Conservation (phyloP, 1,140 invertebrate species). For the Manduca sexta region DNA sequence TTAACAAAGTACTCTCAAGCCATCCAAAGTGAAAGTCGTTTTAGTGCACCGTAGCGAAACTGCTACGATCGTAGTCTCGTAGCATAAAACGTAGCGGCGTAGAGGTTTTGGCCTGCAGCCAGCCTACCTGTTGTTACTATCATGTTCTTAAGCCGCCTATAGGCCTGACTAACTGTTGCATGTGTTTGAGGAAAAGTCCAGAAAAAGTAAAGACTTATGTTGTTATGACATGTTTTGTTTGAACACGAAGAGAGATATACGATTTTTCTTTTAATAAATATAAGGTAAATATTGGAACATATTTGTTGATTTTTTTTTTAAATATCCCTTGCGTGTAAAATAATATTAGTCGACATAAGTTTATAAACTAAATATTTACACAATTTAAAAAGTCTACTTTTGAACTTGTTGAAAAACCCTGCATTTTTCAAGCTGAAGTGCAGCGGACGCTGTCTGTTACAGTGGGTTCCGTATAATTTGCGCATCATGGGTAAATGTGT, state of each 20-base stretch:
- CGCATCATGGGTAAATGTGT: slow-evolving; percentile 12
- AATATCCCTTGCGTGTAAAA: no score
- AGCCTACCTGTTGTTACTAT: slow-evolving; percentile 46
- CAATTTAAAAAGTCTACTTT: no score
- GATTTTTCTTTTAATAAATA: no score
- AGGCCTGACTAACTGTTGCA: slow-evolving; percentile 35
- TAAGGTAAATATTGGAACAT: no score
- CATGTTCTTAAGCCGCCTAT: slow-evolving; percentile 25
- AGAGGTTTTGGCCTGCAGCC: slow-evolving; percentile 39
- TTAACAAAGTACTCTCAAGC: slow-evolving; percentile 8
- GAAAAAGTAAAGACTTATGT: background rate
- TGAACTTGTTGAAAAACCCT: no score
- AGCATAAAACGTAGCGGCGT: slow-evolving; percentile 25
- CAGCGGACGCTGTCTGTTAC: no score
- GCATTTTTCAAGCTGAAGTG: no score
- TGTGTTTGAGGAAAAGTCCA: slow-evolving; percentile 17
- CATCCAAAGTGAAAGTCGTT: slow-evolving; percentile 17
- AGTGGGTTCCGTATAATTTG: slow-evolving; percentile 26
- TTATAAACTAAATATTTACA: no score
- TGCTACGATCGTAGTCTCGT: slow-evolving; percentile 21
- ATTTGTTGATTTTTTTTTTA: no score
- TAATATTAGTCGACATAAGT: no score
- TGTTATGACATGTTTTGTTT: no score
- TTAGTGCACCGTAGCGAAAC: slow-evolving; percentile 17
- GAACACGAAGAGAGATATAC: no score